Conservation (phyloP, 2,797 vertebrate species). For the Lithobates pipiens region DNA sequence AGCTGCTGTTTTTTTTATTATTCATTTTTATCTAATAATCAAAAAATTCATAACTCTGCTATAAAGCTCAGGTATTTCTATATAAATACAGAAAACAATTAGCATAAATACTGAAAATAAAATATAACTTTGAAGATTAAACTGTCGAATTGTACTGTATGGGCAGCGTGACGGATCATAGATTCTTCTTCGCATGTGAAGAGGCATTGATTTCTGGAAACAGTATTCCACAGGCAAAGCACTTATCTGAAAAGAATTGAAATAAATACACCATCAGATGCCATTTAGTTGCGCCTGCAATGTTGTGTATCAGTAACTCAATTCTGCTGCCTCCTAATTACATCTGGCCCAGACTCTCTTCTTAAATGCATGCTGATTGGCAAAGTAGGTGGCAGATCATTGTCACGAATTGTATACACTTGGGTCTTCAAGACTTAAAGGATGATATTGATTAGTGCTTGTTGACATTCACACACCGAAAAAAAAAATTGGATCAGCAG, state of each 20-base stretch:
- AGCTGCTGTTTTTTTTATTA: too few species aligned
- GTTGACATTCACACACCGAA: constrained; percentile 53
- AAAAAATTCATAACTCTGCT: too few species aligned
- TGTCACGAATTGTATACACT: constrained; percentile 59
- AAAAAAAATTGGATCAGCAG: constrained; percentile 57
- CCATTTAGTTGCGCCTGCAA: constrained; percentile 53
- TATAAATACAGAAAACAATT: constrained; percentile 28
- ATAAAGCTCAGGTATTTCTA: not conserved
- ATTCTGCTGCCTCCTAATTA: constrained; percentile 57
- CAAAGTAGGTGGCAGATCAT: constrained; percentile 59
- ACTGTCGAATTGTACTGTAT: constrained; percentile 47
- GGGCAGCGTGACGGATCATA: constrained; percentile 14
- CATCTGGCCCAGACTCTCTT: constrained; percentile 48
- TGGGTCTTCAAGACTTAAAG: constrained; percentile 56
- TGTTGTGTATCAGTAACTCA: constrained; percentile 53
- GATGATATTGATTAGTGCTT: constrained; percentile 60
- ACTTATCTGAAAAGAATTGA: constrained; percentile 61
- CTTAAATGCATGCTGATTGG: constrained; percentile 58
- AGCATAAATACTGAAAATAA: constrained; percentile 40
- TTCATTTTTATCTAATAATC: not conserved
- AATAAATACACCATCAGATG: constrained; percentile 60
- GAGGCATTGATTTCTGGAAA: constrained; percentile 54
- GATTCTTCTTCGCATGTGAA: constrained; percentile 34
- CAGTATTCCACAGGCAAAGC: constrained; percentile 51
- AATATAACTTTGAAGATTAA: constrained; percentile 20